A percentile compares a stretch with the other conserved stretches of the same genome.
phyloP scores from a whole-genome alignment of 1,140 invertebrate genomes.

The Anastatus disparis region DNA sequence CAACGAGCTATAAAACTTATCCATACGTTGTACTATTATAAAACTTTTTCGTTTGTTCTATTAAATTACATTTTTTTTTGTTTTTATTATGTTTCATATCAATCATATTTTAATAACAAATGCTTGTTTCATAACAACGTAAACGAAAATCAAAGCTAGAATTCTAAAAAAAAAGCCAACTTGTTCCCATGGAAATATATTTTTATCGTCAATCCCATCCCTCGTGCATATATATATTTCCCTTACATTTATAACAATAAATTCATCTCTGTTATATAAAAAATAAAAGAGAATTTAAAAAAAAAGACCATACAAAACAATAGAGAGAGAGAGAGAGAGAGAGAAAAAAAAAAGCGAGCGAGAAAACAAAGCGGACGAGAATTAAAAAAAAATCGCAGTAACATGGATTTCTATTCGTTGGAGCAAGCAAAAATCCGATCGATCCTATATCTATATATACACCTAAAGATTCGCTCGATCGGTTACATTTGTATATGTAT shows the following conservation, averaged over 20 bases:
- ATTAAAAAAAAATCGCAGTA: conserved; percentile 1
- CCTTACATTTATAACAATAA: neutral
- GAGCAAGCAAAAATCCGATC: conserved; percentile 5
- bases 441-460: neutral
- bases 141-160: too few relatives aligned
- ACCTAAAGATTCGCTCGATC: neutral
- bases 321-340: neutral
- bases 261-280: neutral
- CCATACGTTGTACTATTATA: too few relatives aligned
- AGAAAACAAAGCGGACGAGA: neutral
- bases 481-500: too few relatives aligned
- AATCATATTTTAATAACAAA: too few relatives aligned
- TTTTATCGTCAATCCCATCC: neutral
- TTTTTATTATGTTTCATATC: too few relatives aligned
- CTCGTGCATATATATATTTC: neutral
- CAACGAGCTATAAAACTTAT: too few relatives aligned
- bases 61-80: too few relatives aligned
- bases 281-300: too few relatives aligned
- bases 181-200: neutral
- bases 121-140: too few relatives aligned
- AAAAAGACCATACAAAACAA: too few relatives aligned
- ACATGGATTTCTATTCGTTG: neutral
- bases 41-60: too few relatives aligned
- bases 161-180: too few relatives aligned
- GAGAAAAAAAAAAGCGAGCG: neutral